These are phyloP conservation scores for Lasius platythorax DNA, from an alignment of 2,888 invertebrate genomes.

Conservation along the genomic window DNA sequence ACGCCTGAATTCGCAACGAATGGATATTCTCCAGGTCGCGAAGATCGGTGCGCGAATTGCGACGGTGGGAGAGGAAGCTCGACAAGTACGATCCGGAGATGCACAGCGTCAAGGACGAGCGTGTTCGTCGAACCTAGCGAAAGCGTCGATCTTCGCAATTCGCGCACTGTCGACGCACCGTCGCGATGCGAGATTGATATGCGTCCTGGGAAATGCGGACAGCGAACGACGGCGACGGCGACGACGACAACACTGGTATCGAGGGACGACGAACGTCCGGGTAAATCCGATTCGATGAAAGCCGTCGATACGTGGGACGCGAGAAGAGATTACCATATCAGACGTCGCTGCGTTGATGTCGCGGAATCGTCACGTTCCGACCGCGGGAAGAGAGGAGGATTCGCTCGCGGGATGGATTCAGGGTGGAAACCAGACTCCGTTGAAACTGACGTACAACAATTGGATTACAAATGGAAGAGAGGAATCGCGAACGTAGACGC, in stretches of 20 bases:
- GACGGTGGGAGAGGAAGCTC: background rate
- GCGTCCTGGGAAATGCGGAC: background rate
- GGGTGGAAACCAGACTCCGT: slow-evolving; percentile 3
- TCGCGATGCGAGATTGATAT: slow-evolving; percentile 17
- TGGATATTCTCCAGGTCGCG: slow-evolving; percentile 26
- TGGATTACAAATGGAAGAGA: slow-evolving; percentile 55
- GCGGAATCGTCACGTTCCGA: slow-evolving; percentile 6
- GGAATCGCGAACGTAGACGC: slow-evolving; percentile 26
- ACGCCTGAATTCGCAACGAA: slow-evolving; percentile 38
- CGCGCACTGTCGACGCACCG: background rate
- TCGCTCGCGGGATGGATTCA: slow-evolving; percentile 20
- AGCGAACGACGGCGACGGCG: background rate
- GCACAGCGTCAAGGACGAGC: slow-evolving; percentile 62
- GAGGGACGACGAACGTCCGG: background rate
- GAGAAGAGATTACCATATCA: slow-evolving; percentile 8
- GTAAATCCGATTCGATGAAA: slow-evolving; percentile 42
- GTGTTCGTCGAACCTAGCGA: slow-evolving; percentile 64
- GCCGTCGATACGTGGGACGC: slow-evolving; percentile 35
- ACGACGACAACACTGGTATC: background rate
- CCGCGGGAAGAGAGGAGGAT: slow-evolving; percentile 22
- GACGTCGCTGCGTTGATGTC: background rate
- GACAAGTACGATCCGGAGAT: slow-evolving; percentile 55
- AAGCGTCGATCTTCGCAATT: slow-evolving; percentile 47
- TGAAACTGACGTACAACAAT: slow-evolving; percentile 27
- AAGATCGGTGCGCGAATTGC: background rate